Conservation (phyloP, 2,888 invertebrate genomes). For the Phania funesta region DNA sequence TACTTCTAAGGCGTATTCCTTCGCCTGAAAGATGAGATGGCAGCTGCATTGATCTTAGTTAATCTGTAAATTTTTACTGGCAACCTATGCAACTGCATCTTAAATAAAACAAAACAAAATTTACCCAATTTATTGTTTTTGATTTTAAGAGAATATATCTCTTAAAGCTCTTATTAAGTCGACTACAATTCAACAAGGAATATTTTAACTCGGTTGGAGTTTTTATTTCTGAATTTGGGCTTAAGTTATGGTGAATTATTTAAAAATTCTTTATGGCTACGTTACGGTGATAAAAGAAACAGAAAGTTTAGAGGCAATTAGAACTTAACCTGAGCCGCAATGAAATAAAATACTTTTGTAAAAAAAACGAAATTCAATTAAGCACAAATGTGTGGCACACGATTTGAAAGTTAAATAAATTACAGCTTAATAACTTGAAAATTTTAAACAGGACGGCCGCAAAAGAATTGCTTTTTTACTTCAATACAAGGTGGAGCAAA, state of each 20-base stretch:
- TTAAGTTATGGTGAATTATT: slow-evolving; percentile 60
- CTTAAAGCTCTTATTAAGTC: neutral
- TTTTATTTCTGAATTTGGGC: neutral
- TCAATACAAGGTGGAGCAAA: no score
- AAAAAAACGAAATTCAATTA: slow-evolving; percentile 49
- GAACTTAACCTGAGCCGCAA: slow-evolving; percentile 27
- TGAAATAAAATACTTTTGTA: slow-evolving; percentile 39
- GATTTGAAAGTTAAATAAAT: slow-evolving; percentile 50
- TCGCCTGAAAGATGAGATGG: no score
- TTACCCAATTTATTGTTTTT: no score
- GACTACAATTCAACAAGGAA: neutral
- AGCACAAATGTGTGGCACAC: slow-evolving; percentile 53
- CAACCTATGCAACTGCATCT: no score
- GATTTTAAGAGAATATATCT: no score
- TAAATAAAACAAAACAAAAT: no score
- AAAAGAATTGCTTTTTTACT: neutral
- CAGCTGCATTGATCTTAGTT: no score
- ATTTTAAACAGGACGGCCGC: neutral
- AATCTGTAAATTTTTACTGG: no score
- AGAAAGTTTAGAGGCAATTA: slow-evolving; percentile 64
- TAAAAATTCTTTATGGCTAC: slow-evolving; percentile 29
- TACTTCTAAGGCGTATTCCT: no score
- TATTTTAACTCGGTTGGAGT: neutral
- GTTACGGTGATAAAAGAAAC: neutral
- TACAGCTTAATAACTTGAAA: slow-evolving; percentile 37